Percentiles rank a stretch among this genome's conserved stretches.
These are phyloP conservation scores for Trichoplusia ni DNA, from an alignment of 1,140 invertebrate species.

Conservation along the genomic window DNA sequence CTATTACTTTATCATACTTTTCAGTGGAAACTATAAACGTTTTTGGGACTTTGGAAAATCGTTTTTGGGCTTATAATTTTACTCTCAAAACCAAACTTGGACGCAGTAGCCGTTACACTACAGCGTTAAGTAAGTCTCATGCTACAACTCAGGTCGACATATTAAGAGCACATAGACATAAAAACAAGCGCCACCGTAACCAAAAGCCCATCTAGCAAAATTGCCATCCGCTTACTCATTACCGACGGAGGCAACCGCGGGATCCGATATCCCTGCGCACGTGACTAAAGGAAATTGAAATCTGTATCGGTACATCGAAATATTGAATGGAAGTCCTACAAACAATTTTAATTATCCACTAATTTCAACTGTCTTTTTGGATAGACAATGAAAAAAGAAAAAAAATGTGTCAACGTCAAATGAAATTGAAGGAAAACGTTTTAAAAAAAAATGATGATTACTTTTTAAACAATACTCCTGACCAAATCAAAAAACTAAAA, in stretches of 20 bases:
- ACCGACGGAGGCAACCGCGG: conserved; percentile 73
- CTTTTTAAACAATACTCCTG: no score
- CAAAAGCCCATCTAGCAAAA: conserved; percentile 77
- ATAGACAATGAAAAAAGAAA: no score
- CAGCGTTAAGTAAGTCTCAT: conserved; percentile 26
- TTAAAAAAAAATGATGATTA: no score
- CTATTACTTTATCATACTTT: no score
- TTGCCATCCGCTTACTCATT: conserved; percentile 79
- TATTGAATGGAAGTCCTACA: conserved; percentile 65
- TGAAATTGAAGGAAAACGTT: no score
- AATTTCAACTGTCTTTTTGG: conserved; percentile 26
- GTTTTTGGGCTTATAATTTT: no score
- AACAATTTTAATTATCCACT: conserved; percentile 62
- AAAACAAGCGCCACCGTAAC: conserved; percentile 65
- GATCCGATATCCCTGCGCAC: conserved; percentile 75
- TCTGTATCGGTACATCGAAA: conserved; percentile 79
- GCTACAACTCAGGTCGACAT: conserved; percentile 46
- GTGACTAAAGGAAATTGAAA: conserved; percentile 81
- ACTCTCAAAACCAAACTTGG: no score
- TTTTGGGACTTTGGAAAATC: no score
- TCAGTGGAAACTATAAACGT: no score
- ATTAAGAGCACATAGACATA: conserved; percentile 68
- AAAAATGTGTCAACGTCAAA: no score
- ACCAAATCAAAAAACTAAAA: no score
- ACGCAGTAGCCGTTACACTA: conserved; percentile 40